phyloP scores from a whole-genome alignment of 2,113 vertebrate species.

The Zosterops lateralis region DNA sequence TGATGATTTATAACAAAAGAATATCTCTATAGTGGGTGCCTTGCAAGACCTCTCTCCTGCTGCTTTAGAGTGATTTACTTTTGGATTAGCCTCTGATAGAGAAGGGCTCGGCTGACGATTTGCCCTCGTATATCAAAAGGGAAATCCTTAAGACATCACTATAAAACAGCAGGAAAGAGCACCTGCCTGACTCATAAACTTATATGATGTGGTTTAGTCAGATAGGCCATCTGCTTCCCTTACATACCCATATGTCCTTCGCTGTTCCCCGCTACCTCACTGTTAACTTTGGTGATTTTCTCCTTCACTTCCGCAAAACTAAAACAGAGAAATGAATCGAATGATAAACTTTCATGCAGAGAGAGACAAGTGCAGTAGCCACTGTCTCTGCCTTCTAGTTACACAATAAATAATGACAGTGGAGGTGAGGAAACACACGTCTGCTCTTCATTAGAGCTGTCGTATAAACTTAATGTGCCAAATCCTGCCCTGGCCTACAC shows the following conservation, averaged over 20 bases:
- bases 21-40: slow-evolving; percentile 29
- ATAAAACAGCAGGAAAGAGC: slow-evolving; percentile 74
- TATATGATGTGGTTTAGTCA: slow-evolving; percentile 51
- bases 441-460: background rate
- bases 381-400: background rate
- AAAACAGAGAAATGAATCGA: slow-evolving; percentile 14
- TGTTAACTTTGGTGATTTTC: slow-evolving; percentile 13
- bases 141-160: slow-evolving; percentile 74
- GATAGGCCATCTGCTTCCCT: slow-evolving; percentile 69
- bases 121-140: slow-evolving; percentile 74
- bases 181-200: slow-evolving; percentile 73
- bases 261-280: background rate
- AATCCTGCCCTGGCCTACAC: background rate
- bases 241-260: slow-evolving; percentile 65
- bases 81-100: slow-evolving; percentile 61
- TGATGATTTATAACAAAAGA: slow-evolving; percentile 71
- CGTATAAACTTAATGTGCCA: background rate
- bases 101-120: slow-evolving; percentile 53
- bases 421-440: background rate
- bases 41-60: slow-evolving; percentile 54
- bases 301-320: slow-evolving; percentile 4
- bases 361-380: background rate
- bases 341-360: slow-evolving; percentile 19
- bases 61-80: slow-evolving; percentile 74
- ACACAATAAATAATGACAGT: background rate